phyloP scores from a whole-genome alignment of 2,797 vertebrate species.

The Perodicticus potto region DNA sequence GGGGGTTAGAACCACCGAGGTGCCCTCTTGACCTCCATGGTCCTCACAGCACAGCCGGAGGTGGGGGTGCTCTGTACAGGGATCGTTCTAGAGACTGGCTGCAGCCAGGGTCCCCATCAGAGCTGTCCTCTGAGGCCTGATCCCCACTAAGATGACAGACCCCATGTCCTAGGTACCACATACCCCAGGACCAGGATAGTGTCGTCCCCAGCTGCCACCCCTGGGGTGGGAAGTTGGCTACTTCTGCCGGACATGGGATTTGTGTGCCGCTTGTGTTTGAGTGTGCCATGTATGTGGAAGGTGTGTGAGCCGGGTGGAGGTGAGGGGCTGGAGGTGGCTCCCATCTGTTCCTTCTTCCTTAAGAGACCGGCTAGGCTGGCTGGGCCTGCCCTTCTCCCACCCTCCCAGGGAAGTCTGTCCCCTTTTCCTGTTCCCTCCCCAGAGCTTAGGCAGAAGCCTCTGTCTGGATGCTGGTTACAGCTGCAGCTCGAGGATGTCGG shows the following conservation, averaged over 20 bases:
- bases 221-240: neutral
- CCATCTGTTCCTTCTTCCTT: neutral
- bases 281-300: neutral
- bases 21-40: neutral
- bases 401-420: neutral
- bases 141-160: neutral
- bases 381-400: neutral
- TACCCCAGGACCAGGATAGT: neutral
- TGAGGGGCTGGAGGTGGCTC: neutral
- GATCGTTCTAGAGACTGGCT: neutral
- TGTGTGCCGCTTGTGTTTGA: rapidly evolving
- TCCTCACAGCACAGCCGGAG: neutral
- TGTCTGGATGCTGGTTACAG: neutral
- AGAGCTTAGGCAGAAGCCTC: neutral
- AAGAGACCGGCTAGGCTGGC: neutral
- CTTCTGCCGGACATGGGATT: neutral
- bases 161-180: rapidly evolving
- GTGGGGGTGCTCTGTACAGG: neutral
- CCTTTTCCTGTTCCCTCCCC: neutral
- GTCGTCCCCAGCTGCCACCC: neutral
- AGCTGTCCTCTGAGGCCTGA: neutral
- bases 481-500: neutral
- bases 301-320: neutral
- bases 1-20: neutral
- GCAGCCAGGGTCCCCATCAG: neutral